Conservation (phyloP, 1,140 invertebrate species). For the Magallana ariakensis region DNA sequence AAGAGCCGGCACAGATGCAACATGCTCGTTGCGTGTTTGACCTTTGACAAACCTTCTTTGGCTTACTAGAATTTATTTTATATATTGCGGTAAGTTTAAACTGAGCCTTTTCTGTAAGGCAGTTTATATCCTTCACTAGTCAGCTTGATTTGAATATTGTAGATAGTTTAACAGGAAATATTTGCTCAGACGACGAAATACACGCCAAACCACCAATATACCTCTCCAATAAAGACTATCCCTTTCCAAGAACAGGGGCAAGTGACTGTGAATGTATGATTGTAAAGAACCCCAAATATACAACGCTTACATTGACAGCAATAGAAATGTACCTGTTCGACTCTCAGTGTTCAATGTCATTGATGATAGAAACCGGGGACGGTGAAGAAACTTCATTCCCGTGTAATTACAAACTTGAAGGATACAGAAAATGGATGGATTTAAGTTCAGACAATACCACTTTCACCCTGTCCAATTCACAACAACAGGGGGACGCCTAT, state of each 20-base stretch:
- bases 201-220: conserved; percentile 17
- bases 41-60: too few species aligned
- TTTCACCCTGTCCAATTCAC: background rate
- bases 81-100: too few species aligned
- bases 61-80: too few species aligned
- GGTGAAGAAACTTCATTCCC: background rate
- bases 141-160: background rate
- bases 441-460: background rate
- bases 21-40: too few species aligned
- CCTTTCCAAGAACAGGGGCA: background rate
- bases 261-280: conserved; percentile 5
- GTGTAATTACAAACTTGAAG: background rate
- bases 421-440: background rate
- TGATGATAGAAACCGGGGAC: background rate
- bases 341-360: conserved; percentile 1
- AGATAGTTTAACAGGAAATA: conserved; percentile 1
- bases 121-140: too few species aligned
- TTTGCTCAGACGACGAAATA: conserved; percentile 27
- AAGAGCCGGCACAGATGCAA: too few species aligned
- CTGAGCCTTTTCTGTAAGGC: too few species aligned
- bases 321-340: background rate
- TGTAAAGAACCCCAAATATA: background rate
- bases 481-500: background rate
- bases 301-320: background rate
- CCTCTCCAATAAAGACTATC: conserved; percentile 12